Base-by-base conservation (phyloP, 2,113 vertebrate species). In the Charina bottae region DNA sequence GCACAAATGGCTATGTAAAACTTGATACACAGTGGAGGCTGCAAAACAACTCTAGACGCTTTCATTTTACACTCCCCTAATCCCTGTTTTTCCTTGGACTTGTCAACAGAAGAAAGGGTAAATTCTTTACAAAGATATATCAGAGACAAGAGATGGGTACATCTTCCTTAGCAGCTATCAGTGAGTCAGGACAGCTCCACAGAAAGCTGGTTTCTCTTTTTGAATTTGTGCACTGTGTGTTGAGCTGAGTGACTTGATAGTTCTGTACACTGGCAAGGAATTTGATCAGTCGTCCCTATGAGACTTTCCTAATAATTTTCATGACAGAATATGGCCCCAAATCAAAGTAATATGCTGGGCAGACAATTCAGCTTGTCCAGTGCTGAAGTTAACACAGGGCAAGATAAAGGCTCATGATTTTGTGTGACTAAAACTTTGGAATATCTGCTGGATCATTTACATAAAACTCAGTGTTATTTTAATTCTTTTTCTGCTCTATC, bases 401-500 rank as follows among this genome's bases (percentile, higher is more conserved):
- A 64, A 92, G 84, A 62, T 68, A 92, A 87, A 83, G n/a, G 83
- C 24, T 60, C 24, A 91, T 89, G 54, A 83, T 55, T 92, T 72
- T 60, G 62, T 46, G 26, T 85, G 87, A 93, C 5, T 93, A 92
- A 93, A 89, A 90, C 26, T 94, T 21, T 5, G 78, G 78, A 92
- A 64, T 85, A 85, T 58, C 56, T 90, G 49, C 68, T 89, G 83
- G 90, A 91, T 96, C 92, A 62, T 21, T 93, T 90, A 84, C 94
- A 88, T 89, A 53, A 89, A 91, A 56, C 83, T 91, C 0, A 3
- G 8, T 87, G 19, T 85, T 60, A 54, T 68, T 95, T 89, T 94
- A 64, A 60, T 95, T 93, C 94, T 88, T 93, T 89, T 91, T 87
- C 93, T 54, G 19, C 88, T 62, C 56, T 92, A 91, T 95, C 86